These are phyloP conservation scores for Cydia amplana DNA, from an alignment of 1,140 invertebrate genomes.

Conservation along the genomic window DNA sequence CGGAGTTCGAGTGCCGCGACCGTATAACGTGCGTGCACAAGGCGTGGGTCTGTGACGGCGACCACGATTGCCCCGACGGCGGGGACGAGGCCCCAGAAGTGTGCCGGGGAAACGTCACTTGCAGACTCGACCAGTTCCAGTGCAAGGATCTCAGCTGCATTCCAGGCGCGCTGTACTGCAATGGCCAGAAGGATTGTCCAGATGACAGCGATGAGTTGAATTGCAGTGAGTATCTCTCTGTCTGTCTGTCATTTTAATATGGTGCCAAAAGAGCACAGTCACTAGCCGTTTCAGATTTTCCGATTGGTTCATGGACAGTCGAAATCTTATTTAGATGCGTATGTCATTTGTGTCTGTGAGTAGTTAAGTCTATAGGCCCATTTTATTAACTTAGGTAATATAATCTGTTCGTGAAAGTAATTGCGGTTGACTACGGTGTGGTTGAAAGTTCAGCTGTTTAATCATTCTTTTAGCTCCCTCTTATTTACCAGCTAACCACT, in stretches of 20 bases:
- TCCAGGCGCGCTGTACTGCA: slow-evolving; percentile 89
- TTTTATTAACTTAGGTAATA: too few relatives aligned
- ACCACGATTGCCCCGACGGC: slow-evolving; percentile 90
- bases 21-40: slow-evolving; percentile 91
- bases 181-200: slow-evolving; percentile 89
- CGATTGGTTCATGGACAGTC: too few relatives aligned
- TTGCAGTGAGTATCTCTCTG: slow-evolving; percentile 82
- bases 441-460: too few relatives aligned
- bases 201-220: slow-evolving; percentile 92
- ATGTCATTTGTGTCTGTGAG: too few relatives aligned
- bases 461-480: too few relatives aligned
- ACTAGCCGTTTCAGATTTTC: too few relatives aligned
- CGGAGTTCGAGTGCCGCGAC: slow-evolving; percentile 93
- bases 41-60: slow-evolving; percentile 92
- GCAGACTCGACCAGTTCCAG: slow-evolving; percentile 90
- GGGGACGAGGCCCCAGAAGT: slow-evolving; percentile 86
- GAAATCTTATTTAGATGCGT: too few relatives aligned
- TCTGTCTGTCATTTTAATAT: slow-evolving; percentile 35
- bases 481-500: too few relatives aligned
- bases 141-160: slow-evolving; percentile 91
- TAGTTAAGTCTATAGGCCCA: too few relatives aligned
- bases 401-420: too few relatives aligned
- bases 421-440: too few relatives aligned
- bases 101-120: slow-evolving; percentile 87
- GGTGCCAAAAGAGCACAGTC: too few relatives aligned